These are phyloP conservation scores for Athalia rosae DNA, from an alignment of 2,888 invertebrate genomes.

Conservation along the genomic window DNA sequence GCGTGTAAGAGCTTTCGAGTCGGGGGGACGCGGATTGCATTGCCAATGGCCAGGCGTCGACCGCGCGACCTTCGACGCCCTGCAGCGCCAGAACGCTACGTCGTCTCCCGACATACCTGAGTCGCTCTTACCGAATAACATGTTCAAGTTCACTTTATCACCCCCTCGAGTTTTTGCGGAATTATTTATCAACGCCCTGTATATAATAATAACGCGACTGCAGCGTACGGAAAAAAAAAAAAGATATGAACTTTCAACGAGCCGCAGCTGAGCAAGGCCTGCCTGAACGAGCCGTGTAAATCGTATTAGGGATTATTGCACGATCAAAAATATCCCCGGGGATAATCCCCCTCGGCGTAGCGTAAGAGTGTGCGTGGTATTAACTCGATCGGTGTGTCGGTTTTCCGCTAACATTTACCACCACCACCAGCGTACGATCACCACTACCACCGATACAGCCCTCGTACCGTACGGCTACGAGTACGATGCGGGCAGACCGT, in stretches of 20 bases:
- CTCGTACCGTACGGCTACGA: too few species aligned
- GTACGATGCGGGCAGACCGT: too few species aligned
- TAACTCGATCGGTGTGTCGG: constrained; percentile 58
- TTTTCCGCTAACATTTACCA: constrained; percentile 35
- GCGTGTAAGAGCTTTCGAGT: too few species aligned
- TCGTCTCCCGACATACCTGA: too few species aligned
- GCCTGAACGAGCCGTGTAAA: constrained; percentile 69
- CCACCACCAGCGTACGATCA: neutral
- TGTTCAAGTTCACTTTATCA: too few species aligned
- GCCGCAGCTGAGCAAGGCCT: constrained; percentile 44
- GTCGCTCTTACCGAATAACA: too few species aligned
- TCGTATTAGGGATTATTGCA: constrained; percentile 73
- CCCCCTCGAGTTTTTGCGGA: too few species aligned
- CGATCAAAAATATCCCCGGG: constrained; percentile 72
- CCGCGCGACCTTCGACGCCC: too few species aligned
- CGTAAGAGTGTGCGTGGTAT: constrained; percentile 66
- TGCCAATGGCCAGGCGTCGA: too few species aligned
- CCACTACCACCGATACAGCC: neutral
- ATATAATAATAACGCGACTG: neutral
- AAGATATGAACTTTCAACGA: constrained; percentile 29
- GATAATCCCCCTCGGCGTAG: constrained; percentile 68
- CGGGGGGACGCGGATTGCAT: too few species aligned
- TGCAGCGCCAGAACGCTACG: too few species aligned
- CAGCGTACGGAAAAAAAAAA: neutral
- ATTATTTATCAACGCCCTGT: too few species aligned